Conservation (phyloP, 2,113 vertebrate genomes). For the Alligator mississippiensis region DNA sequence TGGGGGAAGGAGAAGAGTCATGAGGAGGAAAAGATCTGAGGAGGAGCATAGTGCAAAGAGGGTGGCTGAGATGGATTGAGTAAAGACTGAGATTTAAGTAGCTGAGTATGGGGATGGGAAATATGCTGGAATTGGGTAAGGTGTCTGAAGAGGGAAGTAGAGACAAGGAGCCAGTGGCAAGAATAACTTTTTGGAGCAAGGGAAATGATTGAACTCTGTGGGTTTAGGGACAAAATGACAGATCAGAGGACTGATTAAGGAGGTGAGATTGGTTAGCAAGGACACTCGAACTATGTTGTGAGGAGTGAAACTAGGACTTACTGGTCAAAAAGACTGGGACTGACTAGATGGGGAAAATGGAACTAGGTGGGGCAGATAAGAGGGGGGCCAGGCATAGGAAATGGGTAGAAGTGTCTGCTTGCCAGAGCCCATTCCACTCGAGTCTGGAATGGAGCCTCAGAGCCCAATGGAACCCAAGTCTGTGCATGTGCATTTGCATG, state of each 20-base stretch:
- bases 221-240: background rate
- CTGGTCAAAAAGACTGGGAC: background rate
- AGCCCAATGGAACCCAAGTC: too few relatives aligned
- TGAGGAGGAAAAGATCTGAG: background rate
- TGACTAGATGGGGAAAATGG: background rate
- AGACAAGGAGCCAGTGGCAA: accelerated
- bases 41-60: too few relatives aligned
- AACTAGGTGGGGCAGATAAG: background rate
- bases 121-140: background rate
- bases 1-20: background rate
- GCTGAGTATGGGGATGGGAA: too few relatives aligned
- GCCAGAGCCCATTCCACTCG: background rate
- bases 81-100: too few relatives aligned
- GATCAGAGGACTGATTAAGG: background rate
- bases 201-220: background rate
- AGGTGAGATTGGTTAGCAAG: background rate
- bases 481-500: too few relatives aligned
- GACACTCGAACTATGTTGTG: background rate
- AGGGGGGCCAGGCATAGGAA: background rate
- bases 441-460: background rate
- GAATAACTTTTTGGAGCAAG: background rate
- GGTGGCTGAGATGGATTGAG: too few relatives aligned
- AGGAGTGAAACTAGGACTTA: accelerated
- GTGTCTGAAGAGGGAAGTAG: background rate
- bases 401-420: background rate